These are phyloP conservation scores for Erebia palarica DNA, from an alignment of 2,888 invertebrate genomes.

Conservation along the genomic window DNA sequence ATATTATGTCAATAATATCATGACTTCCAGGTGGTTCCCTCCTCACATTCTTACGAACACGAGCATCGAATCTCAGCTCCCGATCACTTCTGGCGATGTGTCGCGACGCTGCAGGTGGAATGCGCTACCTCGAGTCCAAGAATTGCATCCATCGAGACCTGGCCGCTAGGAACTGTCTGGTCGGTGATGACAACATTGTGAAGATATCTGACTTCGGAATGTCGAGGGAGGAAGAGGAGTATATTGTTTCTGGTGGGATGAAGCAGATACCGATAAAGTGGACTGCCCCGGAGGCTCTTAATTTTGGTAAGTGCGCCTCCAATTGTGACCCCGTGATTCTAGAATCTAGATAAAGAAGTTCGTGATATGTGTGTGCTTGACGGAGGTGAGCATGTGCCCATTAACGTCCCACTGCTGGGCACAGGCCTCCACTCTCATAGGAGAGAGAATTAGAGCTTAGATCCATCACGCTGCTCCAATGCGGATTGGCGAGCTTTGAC, in stretches of 20 bases:
- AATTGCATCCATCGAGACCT: conserved; percentile 98
- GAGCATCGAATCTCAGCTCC: conserved; percentile 84
- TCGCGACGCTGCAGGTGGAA: conserved; percentile 95
- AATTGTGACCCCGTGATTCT: too few relatives aligned
- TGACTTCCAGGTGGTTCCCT: conserved; percentile 90
- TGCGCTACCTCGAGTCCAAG: conserved; percentile 97
- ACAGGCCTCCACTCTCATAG: too few relatives aligned
- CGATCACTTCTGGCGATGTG: conserved; percentile 93
- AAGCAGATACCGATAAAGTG: conserved; percentile 99
- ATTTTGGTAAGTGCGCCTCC: conserved; percentile 86
- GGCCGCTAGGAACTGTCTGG: conserved; percentile 96
- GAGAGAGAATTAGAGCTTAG: too few relatives aligned
- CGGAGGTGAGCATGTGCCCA: too few relatives aligned
- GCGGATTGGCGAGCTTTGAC: too few relatives aligned
- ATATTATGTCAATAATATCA: neutral
- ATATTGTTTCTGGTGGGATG: conserved; percentile 98
- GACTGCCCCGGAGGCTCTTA: conserved; percentile 98
- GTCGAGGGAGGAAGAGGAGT: conserved; percentile 98
- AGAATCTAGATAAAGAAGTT: too few relatives aligned
- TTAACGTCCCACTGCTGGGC: too few relatives aligned
- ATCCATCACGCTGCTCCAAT: too few relatives aligned
- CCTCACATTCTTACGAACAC: conserved; percentile 92
- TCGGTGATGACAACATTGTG: conserved; percentile 92
- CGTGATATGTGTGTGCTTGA: too few relatives aligned
- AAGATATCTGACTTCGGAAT: conserved; percentile 99